Evolutionary conservation across 2,888 invertebrate genomes (phyloP), one percentile per base, ranked within the genome.

Genomic region (Linnaemya vulpina): DNA sequence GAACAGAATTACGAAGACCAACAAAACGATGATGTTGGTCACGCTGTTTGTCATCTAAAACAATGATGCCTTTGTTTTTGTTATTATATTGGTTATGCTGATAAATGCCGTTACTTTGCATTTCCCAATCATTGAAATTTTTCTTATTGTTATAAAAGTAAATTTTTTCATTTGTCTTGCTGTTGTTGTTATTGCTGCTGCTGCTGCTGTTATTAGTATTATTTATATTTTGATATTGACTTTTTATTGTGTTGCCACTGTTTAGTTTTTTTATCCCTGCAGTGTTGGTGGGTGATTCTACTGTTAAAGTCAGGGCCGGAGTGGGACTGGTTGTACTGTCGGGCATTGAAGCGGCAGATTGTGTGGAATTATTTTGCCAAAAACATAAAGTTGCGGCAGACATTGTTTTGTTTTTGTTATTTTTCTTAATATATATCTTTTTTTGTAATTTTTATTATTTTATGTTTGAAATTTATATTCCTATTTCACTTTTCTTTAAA

Each of bases 81-180:
- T 62, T 53, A 78, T 63, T 77, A 35, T 38, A 5, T n/a, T 43
- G 75, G 22, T 22, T 20, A 22, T 15, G 25, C 1, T n/a, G 62
- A 20, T 43, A 40, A 20, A 78, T 20, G 30, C 80, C 80, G 30
- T 68, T 86, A 68, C 67, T 87, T 53, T 83, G 67, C 87, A 88
- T 87, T 77, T 88, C 86, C 89, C 89, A 89, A 82, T 87, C 87
- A 79, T 85, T 74, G 11, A 1, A 25, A 38, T 40, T 62, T 40
- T 38, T 78, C 17, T 58, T 46, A 10, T 58, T 53, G 13, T 53
- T 65, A 49, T 49, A 25, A 43, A 46, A 46, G 46, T 70, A 60
- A 17, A n/a, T 17, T 17, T 60, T 49, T 62, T 62, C n/a, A 11
- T 60, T 20, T 13, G 55, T 30, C 55, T 40, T 70, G 46, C 62